These are phyloP conservation scores for Nycticebus coucang DNA, from an alignment of 2,113 vertebrate species.

Conservation along the genomic window DNA sequence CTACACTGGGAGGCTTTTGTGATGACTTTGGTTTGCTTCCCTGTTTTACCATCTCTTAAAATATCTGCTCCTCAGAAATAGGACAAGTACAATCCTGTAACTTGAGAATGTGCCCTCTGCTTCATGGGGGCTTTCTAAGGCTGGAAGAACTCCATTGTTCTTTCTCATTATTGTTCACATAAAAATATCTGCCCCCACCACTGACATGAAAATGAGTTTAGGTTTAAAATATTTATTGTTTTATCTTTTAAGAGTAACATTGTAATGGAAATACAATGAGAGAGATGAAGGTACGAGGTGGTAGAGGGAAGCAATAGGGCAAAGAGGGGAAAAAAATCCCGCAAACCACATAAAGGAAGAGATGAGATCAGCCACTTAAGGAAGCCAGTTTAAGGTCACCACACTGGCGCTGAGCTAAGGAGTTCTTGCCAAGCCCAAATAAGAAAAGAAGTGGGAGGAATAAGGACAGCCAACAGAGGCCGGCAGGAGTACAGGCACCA, in stretches of 20 bases:
- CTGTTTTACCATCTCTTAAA: conserved; percentile 80
- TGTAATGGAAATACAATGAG: conserved; percentile 33
- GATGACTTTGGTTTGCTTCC: conserved; percentile 83
- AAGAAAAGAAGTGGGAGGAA: conserved; percentile 38
- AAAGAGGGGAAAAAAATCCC: conserved; percentile 21
- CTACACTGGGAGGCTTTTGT: conserved; percentile 81
- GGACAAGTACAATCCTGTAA: conserved; percentile 79
- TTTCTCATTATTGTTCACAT: neutral
- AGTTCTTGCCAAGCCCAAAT: conserved; percentile 47
- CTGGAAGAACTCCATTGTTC: neutral
- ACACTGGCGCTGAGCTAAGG: neutral
- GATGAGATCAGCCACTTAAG: conserved; percentile 66
- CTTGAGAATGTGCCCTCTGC: conserved; percentile 77
- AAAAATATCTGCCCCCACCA: conserved; percentile 49
- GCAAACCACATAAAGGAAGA: conserved; percentile 70
- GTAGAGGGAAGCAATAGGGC: conserved; percentile 30
- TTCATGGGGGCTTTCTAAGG: conserved; percentile 58
- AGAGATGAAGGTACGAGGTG: neutral
- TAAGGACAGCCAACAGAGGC: conserved; percentile 4
- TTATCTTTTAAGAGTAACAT: conserved; percentile 32
- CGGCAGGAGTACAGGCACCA: neutral
- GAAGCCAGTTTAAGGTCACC: conserved; percentile 44
- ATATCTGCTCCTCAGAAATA: conserved; percentile 78
- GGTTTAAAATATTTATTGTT: conserved; percentile 58
- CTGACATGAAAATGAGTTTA: conserved; percentile 27